Evolutionary conservation across 2,113 vertebrate species (phyloP).

Genomic region (Hyaena hyaena): DNA sequence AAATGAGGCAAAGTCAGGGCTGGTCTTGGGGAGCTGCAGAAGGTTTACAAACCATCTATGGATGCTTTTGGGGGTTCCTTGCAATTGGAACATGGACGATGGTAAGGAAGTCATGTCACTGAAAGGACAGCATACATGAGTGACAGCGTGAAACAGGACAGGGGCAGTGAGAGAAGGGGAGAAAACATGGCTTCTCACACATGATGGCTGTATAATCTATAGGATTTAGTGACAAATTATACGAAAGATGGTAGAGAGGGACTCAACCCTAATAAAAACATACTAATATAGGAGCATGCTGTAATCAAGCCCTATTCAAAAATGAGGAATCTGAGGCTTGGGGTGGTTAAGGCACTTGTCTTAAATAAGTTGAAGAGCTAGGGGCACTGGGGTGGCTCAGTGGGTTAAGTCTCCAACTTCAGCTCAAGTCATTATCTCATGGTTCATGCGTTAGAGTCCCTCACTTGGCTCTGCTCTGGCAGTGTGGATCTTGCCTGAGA

Average conservation of each 20-base stretch:
- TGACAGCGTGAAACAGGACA: background rate
- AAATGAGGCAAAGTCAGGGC: background rate
- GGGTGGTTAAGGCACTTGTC: background rate
- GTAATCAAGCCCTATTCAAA: background rate
- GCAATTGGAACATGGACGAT: rapidly evolving
- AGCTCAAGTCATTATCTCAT: too few species aligned
- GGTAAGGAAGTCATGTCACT: rapidly evolving
- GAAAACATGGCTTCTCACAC: background rate
- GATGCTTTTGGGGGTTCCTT: background rate
- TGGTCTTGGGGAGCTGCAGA: background rate
- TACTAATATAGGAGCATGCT: rapidly evolving
- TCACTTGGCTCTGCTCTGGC: too few species aligned
- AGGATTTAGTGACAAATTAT: background rate
- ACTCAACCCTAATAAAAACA: background rate
- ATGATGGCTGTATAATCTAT: background rate
- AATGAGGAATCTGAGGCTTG: background rate
- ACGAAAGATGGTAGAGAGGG: background rate
- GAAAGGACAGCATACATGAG: background rate
- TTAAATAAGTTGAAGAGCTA: background rate
- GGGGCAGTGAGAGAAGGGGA: background rate
- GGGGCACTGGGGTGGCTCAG: too few species aligned
- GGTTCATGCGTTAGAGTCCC: too few species aligned
- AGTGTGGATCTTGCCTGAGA: too few species aligned
- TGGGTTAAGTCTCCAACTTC: too few species aligned
- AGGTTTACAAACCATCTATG: too few species aligned